Conservation (phyloP, 2,113 vertebrate genomes). For the Lophotis ruficrista region DNA sequence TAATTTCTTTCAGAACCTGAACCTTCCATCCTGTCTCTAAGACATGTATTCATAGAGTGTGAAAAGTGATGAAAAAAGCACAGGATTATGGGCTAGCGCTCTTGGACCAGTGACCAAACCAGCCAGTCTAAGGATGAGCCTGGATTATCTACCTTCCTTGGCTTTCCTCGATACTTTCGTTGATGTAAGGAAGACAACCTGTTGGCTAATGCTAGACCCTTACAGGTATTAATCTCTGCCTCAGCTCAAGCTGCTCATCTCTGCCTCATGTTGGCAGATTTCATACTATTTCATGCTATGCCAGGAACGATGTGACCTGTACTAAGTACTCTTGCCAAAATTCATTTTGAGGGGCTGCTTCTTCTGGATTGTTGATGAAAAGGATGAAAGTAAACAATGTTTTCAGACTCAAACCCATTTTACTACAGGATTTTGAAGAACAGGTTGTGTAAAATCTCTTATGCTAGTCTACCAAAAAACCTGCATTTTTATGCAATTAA, state of each 20-base stretch:
- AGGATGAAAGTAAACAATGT: neutral
- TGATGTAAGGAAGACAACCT: neutral
- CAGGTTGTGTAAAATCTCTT: neutral
- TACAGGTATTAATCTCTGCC: neutral
- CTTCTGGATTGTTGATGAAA: neutral
- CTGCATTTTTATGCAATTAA: neutral
- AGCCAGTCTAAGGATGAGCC: neutral
- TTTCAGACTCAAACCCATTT: neutral
- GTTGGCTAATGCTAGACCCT: neutral
- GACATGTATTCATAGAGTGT: neutral
- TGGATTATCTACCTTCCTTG: neutral
- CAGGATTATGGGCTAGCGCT: neutral
- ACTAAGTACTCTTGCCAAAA: neutral
- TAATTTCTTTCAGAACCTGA: neutral
- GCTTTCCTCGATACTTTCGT: neutral
- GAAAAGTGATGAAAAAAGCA: neutral
- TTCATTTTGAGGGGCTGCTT: neutral
- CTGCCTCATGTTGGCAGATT: neutral
- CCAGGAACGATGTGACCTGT: neutral
- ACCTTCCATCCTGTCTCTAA: neutral
- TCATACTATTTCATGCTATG: neutral
- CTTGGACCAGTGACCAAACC: neutral
- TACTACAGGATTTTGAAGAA: neutral
- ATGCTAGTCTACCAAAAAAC: neutral
- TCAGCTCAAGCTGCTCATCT: neutral